phyloP scores from a whole-genome alignment of 2,113 vertebrate species.

The Eulacestoma nigropectus region DNA sequence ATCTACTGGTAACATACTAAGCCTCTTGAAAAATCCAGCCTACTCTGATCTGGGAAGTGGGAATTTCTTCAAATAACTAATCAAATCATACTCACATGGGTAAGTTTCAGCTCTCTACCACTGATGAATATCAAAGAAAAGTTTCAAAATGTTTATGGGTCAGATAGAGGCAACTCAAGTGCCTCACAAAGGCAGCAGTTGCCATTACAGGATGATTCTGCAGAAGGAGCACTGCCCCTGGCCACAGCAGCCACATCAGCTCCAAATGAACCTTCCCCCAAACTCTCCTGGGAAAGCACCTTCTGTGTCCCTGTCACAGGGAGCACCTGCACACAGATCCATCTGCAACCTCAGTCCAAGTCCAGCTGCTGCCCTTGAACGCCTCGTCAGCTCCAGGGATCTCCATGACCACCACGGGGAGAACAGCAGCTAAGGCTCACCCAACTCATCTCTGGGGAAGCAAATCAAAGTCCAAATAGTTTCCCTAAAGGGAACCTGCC shows the following conservation, averaged over 20 bases:
- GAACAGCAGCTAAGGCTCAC: neutral
- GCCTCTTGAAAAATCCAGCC: neutral
- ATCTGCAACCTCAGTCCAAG: neutral
- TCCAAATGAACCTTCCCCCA: neutral
- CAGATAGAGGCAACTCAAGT: accelerated
- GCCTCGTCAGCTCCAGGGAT: neutral
- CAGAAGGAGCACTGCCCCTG: neutral
- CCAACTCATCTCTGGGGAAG: neutral
- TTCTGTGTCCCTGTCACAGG: neutral
- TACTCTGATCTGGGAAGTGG: neutral
- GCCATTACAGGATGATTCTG: neutral
- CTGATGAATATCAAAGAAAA: neutral
- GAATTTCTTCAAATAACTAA: neutral
- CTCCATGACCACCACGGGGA: accelerated
- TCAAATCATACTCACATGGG: neutral
- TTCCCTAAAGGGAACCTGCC: neutral
- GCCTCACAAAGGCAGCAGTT: neutral
- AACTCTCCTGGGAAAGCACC: neutral
- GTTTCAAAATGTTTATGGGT: neutral
- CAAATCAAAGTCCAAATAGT: neutral
- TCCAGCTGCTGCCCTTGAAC: neutral
- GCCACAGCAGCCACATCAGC: neutral
- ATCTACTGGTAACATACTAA: neutral
- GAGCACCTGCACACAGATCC: neutral
- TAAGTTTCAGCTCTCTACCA: neutral